Conservation (phyloP, 2,888 invertebrate genomes). For the Eupelmus urozonus region DNA sequence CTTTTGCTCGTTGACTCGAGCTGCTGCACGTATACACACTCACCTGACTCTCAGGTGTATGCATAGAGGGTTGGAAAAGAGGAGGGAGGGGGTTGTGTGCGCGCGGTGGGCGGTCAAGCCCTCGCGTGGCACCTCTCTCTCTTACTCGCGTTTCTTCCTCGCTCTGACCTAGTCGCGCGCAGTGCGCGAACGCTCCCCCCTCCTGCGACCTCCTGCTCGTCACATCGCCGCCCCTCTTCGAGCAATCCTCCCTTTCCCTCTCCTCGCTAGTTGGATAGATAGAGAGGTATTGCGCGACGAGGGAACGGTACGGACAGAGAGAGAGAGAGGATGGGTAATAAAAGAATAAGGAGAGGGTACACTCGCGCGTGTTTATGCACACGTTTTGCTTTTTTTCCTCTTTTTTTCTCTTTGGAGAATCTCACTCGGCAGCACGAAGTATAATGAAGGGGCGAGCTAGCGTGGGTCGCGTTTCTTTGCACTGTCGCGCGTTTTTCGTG, state of each 20-base stretch:
- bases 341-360: too few species aligned
- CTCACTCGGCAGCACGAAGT: constrained; percentile 8
- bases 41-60: not conserved
- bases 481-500: not conserved
- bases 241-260: not conserved
- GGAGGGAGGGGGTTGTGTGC: constrained; percentile 4
- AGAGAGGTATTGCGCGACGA: not conserved
- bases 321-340: not conserved
- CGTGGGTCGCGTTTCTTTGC: not conserved
- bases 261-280: not conserved
- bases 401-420: not conserved
- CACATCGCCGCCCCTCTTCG: not conserved
- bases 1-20: not conserved
- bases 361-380: too few species aligned
- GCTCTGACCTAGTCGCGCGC: constrained; percentile 1
- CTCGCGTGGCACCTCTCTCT: not conserved
- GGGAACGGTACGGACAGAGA: not conserved
- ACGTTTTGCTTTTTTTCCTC: too few species aligned
- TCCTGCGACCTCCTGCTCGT: not conserved
- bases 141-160: not conserved
- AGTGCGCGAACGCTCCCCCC: not conserved
- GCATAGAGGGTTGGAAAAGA: not conserved
- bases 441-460: constrained; percentile 24
- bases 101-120: constrained; percentile 18
- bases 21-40: not conserved